These are phyloP conservation scores for Sciurus carolinensis DNA, from an alignment of 2,797 vertebrate species.

Conservation along the genomic window DNA sequence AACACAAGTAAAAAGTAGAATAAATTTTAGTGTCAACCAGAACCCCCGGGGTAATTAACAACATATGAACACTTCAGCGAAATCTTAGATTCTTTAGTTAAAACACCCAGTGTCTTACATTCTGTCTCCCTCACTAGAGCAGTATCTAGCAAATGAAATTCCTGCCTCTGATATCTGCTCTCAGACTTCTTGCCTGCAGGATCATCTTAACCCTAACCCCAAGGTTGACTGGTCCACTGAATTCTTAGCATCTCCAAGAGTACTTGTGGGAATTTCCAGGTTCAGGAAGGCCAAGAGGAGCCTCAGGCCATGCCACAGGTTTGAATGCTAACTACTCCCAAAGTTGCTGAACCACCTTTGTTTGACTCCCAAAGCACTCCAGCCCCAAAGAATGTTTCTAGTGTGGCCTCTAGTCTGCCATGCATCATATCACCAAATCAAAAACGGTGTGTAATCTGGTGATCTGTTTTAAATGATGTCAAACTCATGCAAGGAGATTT, in stretches of 20 bases:
- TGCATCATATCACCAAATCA: neutral
- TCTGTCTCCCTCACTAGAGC: neutral
- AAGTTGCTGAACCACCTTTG: neutral
- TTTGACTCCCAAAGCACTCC: neutral
- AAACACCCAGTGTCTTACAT: neutral
- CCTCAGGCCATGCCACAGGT: neutral
- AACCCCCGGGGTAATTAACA: neutral
- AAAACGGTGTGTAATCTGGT: too few species aligned
- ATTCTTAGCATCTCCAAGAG: neutral
- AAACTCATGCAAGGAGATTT: neutral
- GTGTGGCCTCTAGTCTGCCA: accelerated
- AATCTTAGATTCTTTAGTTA: neutral
- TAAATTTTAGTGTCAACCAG: neutral
- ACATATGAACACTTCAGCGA: neutral
- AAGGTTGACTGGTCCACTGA: too few species aligned
- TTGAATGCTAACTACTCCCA: neutral
- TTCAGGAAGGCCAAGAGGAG: neutral
- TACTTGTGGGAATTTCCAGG: accelerated
- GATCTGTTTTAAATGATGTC: too few species aligned
- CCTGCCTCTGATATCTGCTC: too few species aligned
- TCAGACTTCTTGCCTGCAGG: too few species aligned
- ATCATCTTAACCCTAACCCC: neutral
- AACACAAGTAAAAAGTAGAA: neutral
- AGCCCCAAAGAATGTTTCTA: too few species aligned
- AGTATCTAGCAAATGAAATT: neutral